phyloP scores from a whole-genome alignment of 1,140 invertebrate genomes.

The Drosophila carrolli region DNA sequence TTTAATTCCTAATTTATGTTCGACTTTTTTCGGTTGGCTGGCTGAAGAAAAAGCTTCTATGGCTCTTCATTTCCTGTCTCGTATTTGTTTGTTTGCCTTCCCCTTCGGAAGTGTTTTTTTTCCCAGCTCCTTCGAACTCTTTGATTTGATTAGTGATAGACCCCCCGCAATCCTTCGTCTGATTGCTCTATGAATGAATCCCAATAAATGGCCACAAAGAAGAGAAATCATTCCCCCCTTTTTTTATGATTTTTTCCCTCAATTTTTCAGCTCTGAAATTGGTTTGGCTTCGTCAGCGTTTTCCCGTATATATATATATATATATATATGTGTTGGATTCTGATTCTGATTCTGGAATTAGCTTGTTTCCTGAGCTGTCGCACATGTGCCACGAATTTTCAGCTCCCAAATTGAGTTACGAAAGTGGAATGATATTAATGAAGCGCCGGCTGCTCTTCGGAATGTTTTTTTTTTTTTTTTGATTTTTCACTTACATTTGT shows the following conservation, averaged over 20 bases:
- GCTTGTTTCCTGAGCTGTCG: constrained; percentile 62
- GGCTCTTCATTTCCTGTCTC: constrained; percentile 50
- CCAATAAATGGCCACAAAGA: constrained; percentile 66
- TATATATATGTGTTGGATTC: not conserved
- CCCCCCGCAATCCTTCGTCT: constrained; percentile 26
- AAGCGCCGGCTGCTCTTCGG: constrained; percentile 24
- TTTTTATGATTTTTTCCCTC: constrained; percentile 27
- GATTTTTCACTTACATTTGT: constrained; percentile 17
- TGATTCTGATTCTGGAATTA: constrained; percentile 51
- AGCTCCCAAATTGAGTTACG: constrained; percentile 65
- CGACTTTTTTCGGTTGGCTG: constrained; percentile 5
- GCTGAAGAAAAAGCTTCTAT: not conserved
- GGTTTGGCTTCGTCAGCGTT: constrained; percentile 59
- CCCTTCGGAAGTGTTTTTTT: constrained; percentile 50
- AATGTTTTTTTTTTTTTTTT: constrained; percentile 9
- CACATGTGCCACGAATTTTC: constrained; percentile 39
- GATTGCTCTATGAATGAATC: constrained; percentile 70
- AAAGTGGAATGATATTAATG: constrained; percentile 55
- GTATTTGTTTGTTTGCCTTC: constrained; percentile 38
- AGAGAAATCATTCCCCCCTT: constrained; percentile 19
- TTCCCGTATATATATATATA: not conserved
- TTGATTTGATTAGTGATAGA: constrained; percentile 70
- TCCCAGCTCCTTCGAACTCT: constrained; percentile 49
- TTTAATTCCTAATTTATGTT: constrained; percentile 21
- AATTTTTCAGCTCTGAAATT: constrained; percentile 59